Evolutionary conservation across 2,888 invertebrate genomes (phyloP), one percentile per base, ranked within the genome.

Genomic region (Helicoverpa assulta): DNA sequence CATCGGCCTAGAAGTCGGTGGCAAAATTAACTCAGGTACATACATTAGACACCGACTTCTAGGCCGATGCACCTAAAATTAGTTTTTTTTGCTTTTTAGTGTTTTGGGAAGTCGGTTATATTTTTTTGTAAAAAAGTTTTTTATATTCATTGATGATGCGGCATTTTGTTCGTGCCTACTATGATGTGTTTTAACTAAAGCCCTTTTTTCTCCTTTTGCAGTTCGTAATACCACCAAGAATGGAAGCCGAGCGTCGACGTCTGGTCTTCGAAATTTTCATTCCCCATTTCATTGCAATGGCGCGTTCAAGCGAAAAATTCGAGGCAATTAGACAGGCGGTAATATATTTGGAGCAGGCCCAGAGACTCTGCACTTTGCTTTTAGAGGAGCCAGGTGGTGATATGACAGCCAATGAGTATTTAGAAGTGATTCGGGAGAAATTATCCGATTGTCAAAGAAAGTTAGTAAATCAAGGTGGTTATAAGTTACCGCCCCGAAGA

Each of bases 301-400:
- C 97, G 0, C 96, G 96, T 63, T 96, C 96, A 59, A 97, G 97
- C 75, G 96, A 96, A 18, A 96, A 96, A 73, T 97, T 97, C 73
- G 96, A 96, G 14, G 96, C 97, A 0, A 92, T 95, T 21, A 93
- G 96, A 67, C 97, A 97, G 85, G 97, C 97, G 8, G 91, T 96
- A 1, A 96, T 97, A 70, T 98, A 97, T 85, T 92, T 98, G 51
- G 96, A 97, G 70, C 98, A 98, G 85, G 97, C 97, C 0, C 96
- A 96, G 73, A 96, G 97, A 61, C 92, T 98, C 3, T 96, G 97
- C 51, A 96, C 95, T 69, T 92, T 98, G 16, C 90, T 97, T 26
- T 92, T 96, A 69, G 97, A 97, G 67, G 96, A 96, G 69, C 93
- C 96, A 16, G 95, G 95, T 4, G 96, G 96, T 55, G 96, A 96